Evolutionary conservation across 2,113 vertebrate genomes (phyloP).

Genomic region (Ardeotis arabs): DNA sequence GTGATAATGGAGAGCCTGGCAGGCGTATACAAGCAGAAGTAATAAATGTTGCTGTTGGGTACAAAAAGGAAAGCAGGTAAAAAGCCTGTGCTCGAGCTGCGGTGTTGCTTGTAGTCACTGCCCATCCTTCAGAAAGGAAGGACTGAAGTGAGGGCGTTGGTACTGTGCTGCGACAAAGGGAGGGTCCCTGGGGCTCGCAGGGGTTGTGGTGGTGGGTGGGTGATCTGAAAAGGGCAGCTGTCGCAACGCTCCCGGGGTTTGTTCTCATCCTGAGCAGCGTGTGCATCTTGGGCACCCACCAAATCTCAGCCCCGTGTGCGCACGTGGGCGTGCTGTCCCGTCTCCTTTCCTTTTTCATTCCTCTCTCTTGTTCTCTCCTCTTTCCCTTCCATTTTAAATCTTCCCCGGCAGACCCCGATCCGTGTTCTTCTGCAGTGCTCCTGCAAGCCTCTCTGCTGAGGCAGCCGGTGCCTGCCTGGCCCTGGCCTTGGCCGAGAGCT

Average conservation of each 20-base stretch:
- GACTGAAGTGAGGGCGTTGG: background rate
- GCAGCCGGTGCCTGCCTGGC: background rate
- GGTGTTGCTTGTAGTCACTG: background rate
- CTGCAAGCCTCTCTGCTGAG: background rate
- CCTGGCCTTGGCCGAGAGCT: background rate
- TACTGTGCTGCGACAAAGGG: background rate
- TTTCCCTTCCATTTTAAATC: background rate
- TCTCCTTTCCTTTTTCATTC: background rate
- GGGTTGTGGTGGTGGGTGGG: background rate
- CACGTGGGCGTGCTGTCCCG: background rate
- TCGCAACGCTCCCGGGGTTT: background rate
- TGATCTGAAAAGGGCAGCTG: background rate
- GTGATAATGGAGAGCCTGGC: background rate
- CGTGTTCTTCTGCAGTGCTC: background rate
- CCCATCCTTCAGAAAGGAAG: background rate
- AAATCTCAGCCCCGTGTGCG: background rate
- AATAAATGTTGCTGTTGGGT: background rate
- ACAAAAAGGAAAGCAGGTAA: background rate
- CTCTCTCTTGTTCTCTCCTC: background rate
- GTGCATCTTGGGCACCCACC: background rate
- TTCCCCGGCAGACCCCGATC: background rate
- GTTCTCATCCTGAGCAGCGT: background rate
- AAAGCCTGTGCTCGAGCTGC: rapidly evolving
- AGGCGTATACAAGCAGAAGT: background rate
- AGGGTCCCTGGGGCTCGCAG: background rate